Base-by-base conservation (phyloP, 1,140 invertebrate genomes). In the Trypoxylus dichotomus region DNA sequence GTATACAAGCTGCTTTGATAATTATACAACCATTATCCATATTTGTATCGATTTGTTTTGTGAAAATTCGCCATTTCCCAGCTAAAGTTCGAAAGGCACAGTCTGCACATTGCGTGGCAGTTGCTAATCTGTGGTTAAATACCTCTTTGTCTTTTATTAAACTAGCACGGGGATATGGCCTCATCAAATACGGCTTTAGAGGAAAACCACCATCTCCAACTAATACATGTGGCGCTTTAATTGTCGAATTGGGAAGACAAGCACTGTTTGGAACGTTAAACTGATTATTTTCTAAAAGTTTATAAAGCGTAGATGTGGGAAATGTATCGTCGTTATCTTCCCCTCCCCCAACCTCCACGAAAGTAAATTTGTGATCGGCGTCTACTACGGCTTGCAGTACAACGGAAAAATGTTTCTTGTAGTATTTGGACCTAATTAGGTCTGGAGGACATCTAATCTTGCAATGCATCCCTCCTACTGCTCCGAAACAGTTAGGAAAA, bases 401-500 rank as follows among this genome's bases (percentile, higher is more conserved):
- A 19, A 60, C 47, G 19, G 74, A 54, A 58, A 76, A 76, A 19
- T 25, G 11, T 29, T 60, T 47, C 24, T 74, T 73, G 25, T 42
- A 77, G 74, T 74, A 74, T 5, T 29, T 24, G 15, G 71, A 77
- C 7, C 68, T 29, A 7, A 54, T n/a, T 54, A 42, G 11, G 15
- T 60, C 37, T 29, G 68, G 7, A 11, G 68, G 68, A 24, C 76
- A 77, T 41, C 74, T 77, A 25, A 77, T 77, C 58, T 41, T 21
- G 24, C 68, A 74, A 21, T 77, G 71, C 32, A 73, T 77, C 8
- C 76, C 76, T 19, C 73, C 76, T n/a, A 77, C 74, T 10, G 25
- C 15, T 8, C 76, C 76, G 15, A 77, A 19, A 41, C 76, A 77
- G 25, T 77, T 77, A 8, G 71, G 76, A 27, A 77, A 77, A 37